A percentile compares a stretch with the other conserved stretches of the same genome.
phyloP scores from a whole-genome alignment of 2,797 vertebrate species.

The Numenius phaeopus region DNA sequence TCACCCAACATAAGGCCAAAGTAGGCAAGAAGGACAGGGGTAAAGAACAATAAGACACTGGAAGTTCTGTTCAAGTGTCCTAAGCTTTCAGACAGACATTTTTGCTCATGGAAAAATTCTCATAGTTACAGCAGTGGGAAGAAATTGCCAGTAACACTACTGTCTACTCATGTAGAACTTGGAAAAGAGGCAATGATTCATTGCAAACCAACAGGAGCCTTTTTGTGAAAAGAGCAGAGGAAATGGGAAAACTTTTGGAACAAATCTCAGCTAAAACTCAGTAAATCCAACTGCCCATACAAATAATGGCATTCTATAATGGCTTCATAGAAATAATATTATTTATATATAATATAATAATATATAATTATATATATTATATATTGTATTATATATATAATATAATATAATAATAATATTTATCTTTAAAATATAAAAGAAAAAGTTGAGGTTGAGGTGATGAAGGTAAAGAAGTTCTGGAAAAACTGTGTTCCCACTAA shows the following conservation, averaged over 20 bases:
- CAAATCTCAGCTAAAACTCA: background rate
- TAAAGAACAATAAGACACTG: background rate
- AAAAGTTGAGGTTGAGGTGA: background rate
- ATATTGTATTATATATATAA: too few species aligned
- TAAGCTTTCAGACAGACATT: background rate
- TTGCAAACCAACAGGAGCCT: background rate
- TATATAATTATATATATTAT: too few species aligned
- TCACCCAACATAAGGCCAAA: background rate
- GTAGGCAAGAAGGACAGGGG: accelerated
- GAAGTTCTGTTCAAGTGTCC: background rate
- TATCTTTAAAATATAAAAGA: background rate
- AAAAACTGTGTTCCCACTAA: background rate
- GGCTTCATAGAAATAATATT: background rate
- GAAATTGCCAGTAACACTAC: background rate
- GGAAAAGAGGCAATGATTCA: background rate
- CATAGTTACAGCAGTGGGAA: background rate
- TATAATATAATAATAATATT: too few species aligned
- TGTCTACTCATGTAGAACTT: background rate
- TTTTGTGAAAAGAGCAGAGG: background rate
- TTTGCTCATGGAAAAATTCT: background rate
- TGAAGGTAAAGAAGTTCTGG: background rate
- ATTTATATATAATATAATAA: too few species aligned
- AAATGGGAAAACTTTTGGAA: background rate
- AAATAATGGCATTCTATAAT: background rate
- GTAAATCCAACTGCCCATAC: background rate